Conservation (phyloP, 92 coral and sea anemone genomes). For the Heliopora coerulea region DNA sequence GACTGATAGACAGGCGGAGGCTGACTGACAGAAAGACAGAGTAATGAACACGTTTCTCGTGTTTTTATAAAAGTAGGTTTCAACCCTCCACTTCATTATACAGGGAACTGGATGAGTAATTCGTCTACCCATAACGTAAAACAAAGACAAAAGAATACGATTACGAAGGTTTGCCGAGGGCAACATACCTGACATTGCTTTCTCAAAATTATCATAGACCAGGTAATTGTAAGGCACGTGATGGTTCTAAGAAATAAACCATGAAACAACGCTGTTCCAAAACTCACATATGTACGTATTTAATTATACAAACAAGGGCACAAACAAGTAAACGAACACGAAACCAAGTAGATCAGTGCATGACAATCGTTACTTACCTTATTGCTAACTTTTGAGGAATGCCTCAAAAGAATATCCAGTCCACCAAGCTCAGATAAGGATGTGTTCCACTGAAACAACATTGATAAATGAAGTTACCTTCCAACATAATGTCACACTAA, state of each 20-base stretch:
- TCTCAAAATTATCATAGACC: conserved; percentile 79
- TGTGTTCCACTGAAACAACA: conserved; percentile 75
- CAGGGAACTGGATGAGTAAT: too few species aligned
- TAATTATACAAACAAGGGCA: not conserved
- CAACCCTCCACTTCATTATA: too few species aligned
- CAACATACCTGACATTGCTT: conserved; percentile 76
- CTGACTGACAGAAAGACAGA: too few species aligned
- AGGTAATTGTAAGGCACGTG: conserved; percentile 75
- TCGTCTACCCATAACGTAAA: too few species aligned
- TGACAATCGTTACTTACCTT: conserved; percentile 2
- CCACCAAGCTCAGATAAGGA: conserved; percentile 87
- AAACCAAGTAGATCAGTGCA: not conserved
- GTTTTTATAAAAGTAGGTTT: too few species aligned
- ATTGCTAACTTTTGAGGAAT: conserved; percentile 39
- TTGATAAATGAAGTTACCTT: too few species aligned
- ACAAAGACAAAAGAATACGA: too few species aligned
- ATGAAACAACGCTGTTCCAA: too few species aligned
- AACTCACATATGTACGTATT: not conserved
- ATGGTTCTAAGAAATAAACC: conserved; percentile 48
- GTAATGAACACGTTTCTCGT: too few species aligned
- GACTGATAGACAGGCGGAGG: too few species aligned
- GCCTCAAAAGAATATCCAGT: conserved; percentile 74
- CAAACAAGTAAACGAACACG: not conserved
- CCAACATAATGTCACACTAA: too few species aligned
- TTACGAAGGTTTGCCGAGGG: too few species aligned